Conservation (phyloP, 2,113 vertebrate genomes). For the Boleophthalmus pectinirostris region DNA sequence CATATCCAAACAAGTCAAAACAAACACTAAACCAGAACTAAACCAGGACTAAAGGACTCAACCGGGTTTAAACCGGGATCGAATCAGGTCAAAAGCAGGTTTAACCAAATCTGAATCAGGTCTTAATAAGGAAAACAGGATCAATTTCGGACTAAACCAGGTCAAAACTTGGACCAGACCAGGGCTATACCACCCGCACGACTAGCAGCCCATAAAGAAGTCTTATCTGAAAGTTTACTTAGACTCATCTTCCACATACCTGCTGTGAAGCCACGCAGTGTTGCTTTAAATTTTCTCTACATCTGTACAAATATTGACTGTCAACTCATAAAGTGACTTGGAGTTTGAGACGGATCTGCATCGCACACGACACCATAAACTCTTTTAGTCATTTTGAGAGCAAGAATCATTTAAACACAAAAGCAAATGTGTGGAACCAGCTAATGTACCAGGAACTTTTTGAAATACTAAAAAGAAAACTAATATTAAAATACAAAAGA, state of each 20-base stretch:
- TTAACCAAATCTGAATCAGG: too few species aligned
- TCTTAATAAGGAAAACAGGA: too few species aligned
- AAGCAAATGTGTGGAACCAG: not conserved
- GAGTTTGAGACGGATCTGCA: constrained; percentile 4
- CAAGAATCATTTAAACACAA: not conserved
- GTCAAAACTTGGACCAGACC: too few species aligned
- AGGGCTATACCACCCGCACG: not conserved
- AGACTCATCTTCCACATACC: not conserved
- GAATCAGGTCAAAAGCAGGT: too few species aligned
- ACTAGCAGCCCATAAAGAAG: not conserved
- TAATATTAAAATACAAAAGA: too few species aligned
- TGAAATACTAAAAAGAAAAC: too few species aligned
- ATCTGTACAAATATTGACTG: not conserved
- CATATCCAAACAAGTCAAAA: too few species aligned
- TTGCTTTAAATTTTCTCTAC: not conserved
- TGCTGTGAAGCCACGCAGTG: not conserved
- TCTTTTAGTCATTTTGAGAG: not conserved
- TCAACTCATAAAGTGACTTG: constrained; percentile 14
- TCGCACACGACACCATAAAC: constrained; percentile 10
- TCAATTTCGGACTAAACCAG: too few species aligned
- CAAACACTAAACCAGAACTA: too few species aligned
- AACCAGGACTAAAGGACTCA: not conserved
- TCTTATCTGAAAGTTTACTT: not conserved
- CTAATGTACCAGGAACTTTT: too few species aligned
- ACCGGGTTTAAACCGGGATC: too few species aligned